Base-by-base conservation (phyloP, 2,888 invertebrate genomes). In the Pyrrhosoma nymphula region DNA sequence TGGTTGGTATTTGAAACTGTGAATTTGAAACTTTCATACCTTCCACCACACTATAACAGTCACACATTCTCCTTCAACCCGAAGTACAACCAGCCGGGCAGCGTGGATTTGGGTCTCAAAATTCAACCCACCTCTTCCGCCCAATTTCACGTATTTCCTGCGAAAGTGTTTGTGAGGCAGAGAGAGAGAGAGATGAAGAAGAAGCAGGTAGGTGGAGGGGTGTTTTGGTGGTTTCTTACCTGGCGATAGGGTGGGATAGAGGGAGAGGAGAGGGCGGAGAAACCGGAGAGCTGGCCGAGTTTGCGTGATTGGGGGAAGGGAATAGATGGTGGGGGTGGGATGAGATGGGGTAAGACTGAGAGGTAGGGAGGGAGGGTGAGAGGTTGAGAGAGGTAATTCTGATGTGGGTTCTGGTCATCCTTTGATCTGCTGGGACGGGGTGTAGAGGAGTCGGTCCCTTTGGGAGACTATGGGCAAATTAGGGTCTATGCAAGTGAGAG, bases 391-490 rank as follows among this genome's bases (percentile, higher is more conserved):
- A 82, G 82, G 82, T 82, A 82, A 82, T 82, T 82, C 82, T 82
- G 82, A 82, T 93, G 93, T 69, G 93, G 63, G 93, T 93, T 93
- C 47, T 93, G 69, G 69, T 93, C 69, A 93, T 93, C 93, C 93
- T 93, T 93, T 93, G 93, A 93, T 93, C 93, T 69, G 47, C 30
- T 35, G 82, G 82, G 69, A 82, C 23, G 82, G 82, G 82, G 35
- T 30, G 35, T 35, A 16, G 82, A 82, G 82, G 39, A 39, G 91
- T 26, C 30, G 23, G 91, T 55, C 69, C 93, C 93, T 93, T 93
- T 93, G 93, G 93, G 69, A 93, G 75, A 69, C 39, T 60, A 91
- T 91, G 91, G 93, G 69, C n/a, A 93, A 93, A 93, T 93, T 93
- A 93, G 63, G 93, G 35, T 69, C 93, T 75, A 26, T 69, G 93